Percentiles rank a stretch among this genome's conserved stretches.
Evolutionary conservation across 2,888 invertebrate genomes (phyloP).

Genomic region (Epsilonema sp.): DNA sequence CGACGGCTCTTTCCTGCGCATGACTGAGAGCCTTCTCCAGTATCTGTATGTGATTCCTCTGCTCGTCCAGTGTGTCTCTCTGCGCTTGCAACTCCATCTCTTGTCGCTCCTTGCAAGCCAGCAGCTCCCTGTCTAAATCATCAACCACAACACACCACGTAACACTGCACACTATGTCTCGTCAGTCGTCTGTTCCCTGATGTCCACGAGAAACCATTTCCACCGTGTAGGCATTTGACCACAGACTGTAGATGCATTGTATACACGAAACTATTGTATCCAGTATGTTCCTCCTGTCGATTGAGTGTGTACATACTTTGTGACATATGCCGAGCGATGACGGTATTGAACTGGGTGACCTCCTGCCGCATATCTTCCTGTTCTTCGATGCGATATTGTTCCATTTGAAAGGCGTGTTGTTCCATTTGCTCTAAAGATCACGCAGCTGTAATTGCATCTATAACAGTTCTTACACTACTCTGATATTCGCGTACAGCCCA

Average conservation of each 20-base stretch:
- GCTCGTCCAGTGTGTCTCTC: conserved; percentile 67
- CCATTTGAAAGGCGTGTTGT: not conserved
- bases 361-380: conserved; percentile 20
- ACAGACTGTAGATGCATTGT: no score
- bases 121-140: conserved; percentile 56
- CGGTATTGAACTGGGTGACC: conserved; percentile 11
- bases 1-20: conserved; percentile 66
- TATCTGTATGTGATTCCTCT: conserved; percentile 74
- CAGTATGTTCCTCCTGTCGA: no score
- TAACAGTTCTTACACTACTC: no score
- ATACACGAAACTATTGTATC: no score
- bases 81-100: conserved; percentile 76
- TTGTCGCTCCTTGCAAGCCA: conserved; percentile 68
- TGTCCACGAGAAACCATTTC: no score
- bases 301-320: conserved; percentile 52
- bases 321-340: conserved; percentile 47
- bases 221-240: no score
- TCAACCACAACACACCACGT: not conserved
- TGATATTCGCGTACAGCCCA: no score
- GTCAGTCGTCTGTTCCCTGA: no score
- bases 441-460: no score
- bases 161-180: no score
- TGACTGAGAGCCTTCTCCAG: conserved; percentile 72
- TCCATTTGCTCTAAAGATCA: conserved; percentile 1
- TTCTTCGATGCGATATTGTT: not conserved